Evolutionary conservation across 1,140 invertebrate genomes (phyloP), one percentile per base, ranked within the genome.

Genomic region (Drosophila rufa): DNA sequence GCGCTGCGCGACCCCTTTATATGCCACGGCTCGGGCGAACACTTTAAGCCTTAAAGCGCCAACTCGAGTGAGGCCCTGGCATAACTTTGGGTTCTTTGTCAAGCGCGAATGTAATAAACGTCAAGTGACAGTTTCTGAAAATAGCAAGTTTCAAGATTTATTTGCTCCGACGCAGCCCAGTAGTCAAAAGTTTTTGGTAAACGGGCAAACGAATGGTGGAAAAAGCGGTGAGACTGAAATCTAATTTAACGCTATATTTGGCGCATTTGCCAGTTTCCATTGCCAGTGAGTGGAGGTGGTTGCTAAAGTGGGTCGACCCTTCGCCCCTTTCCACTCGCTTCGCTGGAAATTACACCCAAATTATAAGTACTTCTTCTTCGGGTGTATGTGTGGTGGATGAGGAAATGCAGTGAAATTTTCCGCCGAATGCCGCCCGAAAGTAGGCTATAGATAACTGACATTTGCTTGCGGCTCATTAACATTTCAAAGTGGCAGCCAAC

Each of bases 171-270:
- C 75, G 50, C 57, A 45, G 43, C 50, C 69, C 19, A 46, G 78
- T 58, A 68, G 76, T 61, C 62, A 79, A 73, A 81, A 67, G 45
- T 85, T 85, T 69, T 65, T 9, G 27, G 27, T 6, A 30, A 30
- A 30, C 27, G 40, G 51, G 22, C 68, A 80, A 59, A 69, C 62
- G 57, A 61, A 80, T 56, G 60, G 75, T 48, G 58, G 43, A 67
- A 64, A 73, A 51, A 57, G 67, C 67, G 38, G 53, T 53, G 68
- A 66, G 65, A 67, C 46, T 73, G 68, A 69, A 86, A 80, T 85
- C 86, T 84, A 89, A 89, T 89, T 89, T 84, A 73, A 79, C 50
- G 81, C 78, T 81, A 73, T 79, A 89, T 89, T 89, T 89, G 84
- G 83, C 85, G 89, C 85, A 90, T 90, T 89, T 87, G 42, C 61